phyloP scores from a whole-genome alignment of 2,888 invertebrate species.

The Agapostemon virescens region DNA sequence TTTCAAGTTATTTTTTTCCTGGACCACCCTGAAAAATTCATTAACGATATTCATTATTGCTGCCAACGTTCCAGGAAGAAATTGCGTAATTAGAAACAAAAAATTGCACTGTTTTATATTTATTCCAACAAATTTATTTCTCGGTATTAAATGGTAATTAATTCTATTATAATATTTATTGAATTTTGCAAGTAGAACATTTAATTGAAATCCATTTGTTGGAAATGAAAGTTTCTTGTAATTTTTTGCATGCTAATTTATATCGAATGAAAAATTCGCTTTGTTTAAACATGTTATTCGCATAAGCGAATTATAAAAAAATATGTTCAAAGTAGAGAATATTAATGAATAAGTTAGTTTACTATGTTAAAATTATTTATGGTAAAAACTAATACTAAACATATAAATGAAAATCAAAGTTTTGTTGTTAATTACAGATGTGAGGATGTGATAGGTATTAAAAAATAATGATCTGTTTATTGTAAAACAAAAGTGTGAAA shows the following conservation, averaged over 20 bases:
- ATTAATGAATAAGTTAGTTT: slow-evolving; percentile 33
- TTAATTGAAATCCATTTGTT: slow-evolving; percentile 37
- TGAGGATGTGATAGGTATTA: slow-evolving; percentile 24
- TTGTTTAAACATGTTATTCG: background rate
- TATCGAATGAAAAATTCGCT: background rate
- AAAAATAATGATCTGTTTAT: slow-evolving; percentile 33
- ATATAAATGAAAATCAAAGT: slow-evolving; percentile 39
- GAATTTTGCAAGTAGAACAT: background rate
- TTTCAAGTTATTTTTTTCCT: slow-evolving; percentile 82
- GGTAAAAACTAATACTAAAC: slow-evolving; percentile 35
- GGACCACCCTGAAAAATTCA: slow-evolving; percentile 81
- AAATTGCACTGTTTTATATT: slow-evolving; percentile 24
- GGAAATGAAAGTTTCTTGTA: slow-evolving; percentile 24
- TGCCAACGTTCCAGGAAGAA: background rate
- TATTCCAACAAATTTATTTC: slow-evolving; percentile 37
- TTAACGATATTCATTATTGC: slow-evolving; percentile 36
- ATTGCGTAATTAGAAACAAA: slow-evolving; percentile 16
- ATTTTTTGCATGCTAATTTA: slow-evolving; percentile 35
- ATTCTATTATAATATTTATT: slow-evolving; percentile 4
- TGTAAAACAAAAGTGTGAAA: slow-evolving; percentile 73
- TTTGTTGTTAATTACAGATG: slow-evolving; percentile 13
- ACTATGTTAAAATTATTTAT: slow-evolving; percentile 17
- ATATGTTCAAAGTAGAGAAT: background rate
- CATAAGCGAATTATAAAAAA: background rate
- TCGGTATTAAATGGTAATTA: background rate